A percentile compares a stretch with the other conserved stretches of the same genome.
phyloP scores from a whole-genome alignment of 2,113 vertebrate genomes.

The Theristicus caerulescens region DNA sequence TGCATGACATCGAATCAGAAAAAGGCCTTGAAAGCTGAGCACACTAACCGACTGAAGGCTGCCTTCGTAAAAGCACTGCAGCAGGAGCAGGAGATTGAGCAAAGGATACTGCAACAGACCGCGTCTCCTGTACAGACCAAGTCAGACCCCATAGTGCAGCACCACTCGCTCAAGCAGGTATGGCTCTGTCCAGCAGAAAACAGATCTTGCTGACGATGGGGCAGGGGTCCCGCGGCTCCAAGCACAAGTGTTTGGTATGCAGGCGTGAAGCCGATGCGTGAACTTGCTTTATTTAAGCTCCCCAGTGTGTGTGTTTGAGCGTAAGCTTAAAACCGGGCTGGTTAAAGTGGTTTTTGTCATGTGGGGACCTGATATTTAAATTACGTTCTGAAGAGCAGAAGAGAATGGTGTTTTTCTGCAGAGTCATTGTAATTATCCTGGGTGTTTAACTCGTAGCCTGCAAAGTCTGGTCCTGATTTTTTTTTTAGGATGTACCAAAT shows the following conservation, averaged over 20 bases:
- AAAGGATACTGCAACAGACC: slow-evolving; percentile 91
- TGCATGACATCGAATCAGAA: slow-evolving; percentile 98
- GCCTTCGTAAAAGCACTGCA: slow-evolving; percentile 98
- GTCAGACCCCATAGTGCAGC: slow-evolving; percentile 75
- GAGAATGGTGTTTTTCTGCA: not conserved
- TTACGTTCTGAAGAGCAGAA: not conserved
- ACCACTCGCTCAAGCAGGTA: slow-evolving; percentile 92
- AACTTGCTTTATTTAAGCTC: not conserved
- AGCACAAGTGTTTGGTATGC: fast-evolving
- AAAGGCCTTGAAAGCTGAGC: slow-evolving; percentile 93
- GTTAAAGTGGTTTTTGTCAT: not conserved
- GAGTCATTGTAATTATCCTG: not conserved
- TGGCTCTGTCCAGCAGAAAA: not conserved
- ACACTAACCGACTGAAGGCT: slow-evolving; percentile 93
- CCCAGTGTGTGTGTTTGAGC: fast-evolving
- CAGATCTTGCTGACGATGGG: not conserved
- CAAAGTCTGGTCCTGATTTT: not conserved
- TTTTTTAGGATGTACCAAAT: not conserved
- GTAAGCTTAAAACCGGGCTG: not conserved
- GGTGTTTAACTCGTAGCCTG: not conserved
- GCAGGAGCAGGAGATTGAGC: slow-evolving; percentile 98
- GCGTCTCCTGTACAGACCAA: slow-evolving; percentile 76
- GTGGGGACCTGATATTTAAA: too few relatives aligned
- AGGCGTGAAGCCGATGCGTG: fast-evolving
- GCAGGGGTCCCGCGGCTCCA: fast-evolving